Conservation (phyloP, 2,888 invertebrate genomes). For the Urechis unicinctus region DNA sequence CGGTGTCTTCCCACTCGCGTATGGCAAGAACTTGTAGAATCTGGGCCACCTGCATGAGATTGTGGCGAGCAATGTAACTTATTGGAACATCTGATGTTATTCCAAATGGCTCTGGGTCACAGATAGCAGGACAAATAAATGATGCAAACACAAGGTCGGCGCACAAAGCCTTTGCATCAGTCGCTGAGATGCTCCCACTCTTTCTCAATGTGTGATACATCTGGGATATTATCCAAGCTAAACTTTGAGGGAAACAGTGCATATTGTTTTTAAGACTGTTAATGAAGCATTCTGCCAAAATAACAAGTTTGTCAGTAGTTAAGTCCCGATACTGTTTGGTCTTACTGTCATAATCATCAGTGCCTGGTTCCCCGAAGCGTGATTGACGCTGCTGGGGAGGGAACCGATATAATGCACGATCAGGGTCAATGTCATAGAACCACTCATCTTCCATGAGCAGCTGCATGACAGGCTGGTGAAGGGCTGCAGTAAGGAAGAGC, state of each 20-base stretch:
- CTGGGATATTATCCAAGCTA: conserved; percentile 85
- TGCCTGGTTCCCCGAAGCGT: conserved; percentile 71
- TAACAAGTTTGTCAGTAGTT: conserved; percentile 63
- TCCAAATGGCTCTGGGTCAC: conserved; percentile 91
- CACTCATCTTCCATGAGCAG: conserved; percentile 85
- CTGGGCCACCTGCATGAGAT: conserved; percentile 54
- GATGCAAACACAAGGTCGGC: conserved; percentile 88
- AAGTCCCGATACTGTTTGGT: conserved; percentile 72
- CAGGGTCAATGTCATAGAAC: conserved; percentile 85
- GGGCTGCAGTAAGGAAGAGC: conserved; percentile 83
- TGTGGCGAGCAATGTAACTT: conserved; percentile 82
- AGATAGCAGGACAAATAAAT: conserved; percentile 92
- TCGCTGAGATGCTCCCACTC: conserved; percentile 8
- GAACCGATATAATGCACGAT: conserved; percentile 67
- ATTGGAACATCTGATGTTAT: conserved; percentile 83
- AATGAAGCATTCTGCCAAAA: conserved; percentile 75
- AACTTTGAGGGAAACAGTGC: conserved; percentile 78
- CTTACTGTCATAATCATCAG: conserved; percentile 66
- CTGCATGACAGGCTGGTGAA: conserved; percentile 83
- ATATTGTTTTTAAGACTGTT: conserved; percentile 75
- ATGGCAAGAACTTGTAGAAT: conserved; percentile 78
- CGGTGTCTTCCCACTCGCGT: conserved; percentile 67
- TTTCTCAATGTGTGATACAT: conserved; percentile 60
- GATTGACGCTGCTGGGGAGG: conserved; percentile 58
- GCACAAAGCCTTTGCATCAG: conserved; percentile 63